phyloP scores from a whole-genome alignment of 2,113 vertebrate species.

The Nettapus auritus region DNA sequence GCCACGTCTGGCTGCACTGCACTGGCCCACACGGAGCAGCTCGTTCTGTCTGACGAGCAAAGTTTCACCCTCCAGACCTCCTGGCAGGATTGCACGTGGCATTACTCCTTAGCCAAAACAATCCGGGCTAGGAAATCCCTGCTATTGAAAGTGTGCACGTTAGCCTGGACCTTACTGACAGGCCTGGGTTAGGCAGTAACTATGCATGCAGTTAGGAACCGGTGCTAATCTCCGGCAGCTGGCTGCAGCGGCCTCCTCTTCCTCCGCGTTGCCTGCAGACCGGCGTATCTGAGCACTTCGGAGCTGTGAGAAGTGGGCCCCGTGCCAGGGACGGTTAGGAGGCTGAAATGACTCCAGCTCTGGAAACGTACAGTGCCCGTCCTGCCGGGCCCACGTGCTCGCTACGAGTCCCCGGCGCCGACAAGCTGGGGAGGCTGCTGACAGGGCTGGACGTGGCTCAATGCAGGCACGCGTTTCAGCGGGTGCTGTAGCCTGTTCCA shows the following conservation, averaged over 20 bases:
- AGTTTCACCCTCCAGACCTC: background rate
- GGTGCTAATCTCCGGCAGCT: background rate
- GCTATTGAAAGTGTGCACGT: background rate
- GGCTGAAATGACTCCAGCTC: background rate
- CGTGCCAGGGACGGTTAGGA: background rate
- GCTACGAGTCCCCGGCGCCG: rapidly evolving
- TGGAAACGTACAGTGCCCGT: background rate
- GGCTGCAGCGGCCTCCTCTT: background rate
- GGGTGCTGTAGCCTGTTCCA: background rate
- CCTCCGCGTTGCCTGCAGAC: rapidly evolving
- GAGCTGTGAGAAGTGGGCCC: background rate
- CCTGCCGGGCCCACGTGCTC: rapidly evolving
- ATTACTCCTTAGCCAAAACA: background rate
- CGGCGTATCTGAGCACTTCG: rapidly evolving
- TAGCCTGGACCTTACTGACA: background rate
- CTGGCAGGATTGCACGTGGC: rapidly evolving
- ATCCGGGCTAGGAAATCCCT: background rate
- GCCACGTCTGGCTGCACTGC: background rate
- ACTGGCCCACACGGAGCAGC: background rate
- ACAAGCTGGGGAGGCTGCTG: background rate
- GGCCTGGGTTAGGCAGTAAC: background rate
- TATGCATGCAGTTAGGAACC: background rate
- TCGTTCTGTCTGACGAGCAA: background rate
- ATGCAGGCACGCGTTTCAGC: rapidly evolving
- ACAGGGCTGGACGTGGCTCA: background rate